phyloP scores from a whole-genome alignment of 2,888 invertebrate genomes.

The Euspilapteryx auroguttella region DNA sequence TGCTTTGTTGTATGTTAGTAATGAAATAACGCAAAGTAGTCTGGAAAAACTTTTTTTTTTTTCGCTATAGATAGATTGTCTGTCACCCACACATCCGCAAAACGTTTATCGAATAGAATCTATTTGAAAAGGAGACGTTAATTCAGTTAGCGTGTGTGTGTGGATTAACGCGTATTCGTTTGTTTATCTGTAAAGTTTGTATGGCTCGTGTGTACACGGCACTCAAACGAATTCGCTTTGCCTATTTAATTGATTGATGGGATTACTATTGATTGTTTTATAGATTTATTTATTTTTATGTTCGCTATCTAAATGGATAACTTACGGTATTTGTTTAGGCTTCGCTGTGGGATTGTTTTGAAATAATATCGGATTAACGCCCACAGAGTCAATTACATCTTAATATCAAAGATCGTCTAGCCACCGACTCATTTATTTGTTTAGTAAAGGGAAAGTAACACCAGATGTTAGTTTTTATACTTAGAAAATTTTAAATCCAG shows the following conservation, averaged over 20 bases:
- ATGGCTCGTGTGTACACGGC: neutral
- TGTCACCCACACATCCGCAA: no score
- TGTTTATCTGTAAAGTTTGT: neutral
- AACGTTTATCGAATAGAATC: conserved; percentile 1
- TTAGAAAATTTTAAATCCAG: no score
- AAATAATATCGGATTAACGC: neutral
- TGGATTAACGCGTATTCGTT: neutral
- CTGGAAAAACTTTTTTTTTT: no score
- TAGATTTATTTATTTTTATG: neutral
- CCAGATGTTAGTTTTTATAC: no score
- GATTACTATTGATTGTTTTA: neutral
- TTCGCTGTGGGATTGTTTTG: neutral
- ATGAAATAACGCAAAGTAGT: no score
- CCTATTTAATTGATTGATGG: neutral
- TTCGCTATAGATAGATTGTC: no score
- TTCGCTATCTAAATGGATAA: neutral
- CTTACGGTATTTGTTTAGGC: neutral
- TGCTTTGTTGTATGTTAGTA: no score
- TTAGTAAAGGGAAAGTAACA: no score
- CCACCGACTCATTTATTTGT: no score
- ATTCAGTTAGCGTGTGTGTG: neutral
- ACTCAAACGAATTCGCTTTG: conserved; percentile 1
- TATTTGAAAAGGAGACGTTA: conserved; percentile 2
- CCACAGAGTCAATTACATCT: neutral
- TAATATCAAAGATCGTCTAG: conserved; percentile 5